phyloP scores from a whole-genome alignment of 2,888 invertebrate genomes.

The Teinopalpus imperialis region DNA sequence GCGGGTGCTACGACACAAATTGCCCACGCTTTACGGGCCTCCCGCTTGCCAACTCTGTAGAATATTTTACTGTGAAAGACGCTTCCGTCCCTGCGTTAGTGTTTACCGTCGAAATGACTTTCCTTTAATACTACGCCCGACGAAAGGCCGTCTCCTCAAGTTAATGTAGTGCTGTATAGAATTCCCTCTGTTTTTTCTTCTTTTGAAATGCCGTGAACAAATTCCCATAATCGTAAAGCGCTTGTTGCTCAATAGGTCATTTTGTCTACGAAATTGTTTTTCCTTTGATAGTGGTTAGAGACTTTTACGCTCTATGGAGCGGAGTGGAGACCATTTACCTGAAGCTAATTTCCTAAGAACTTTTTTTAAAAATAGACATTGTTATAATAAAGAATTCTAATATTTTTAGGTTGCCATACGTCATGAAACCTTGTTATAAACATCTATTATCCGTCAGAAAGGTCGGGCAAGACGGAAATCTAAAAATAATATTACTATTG shows the following conservation, averaged over 20 bases:
- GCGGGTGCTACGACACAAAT: slow-evolving; percentile 69
- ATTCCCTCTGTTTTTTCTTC: slow-evolving; percentile 17
- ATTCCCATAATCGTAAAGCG: slow-evolving; percentile 44
- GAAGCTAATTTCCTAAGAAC: too few relatives aligned
- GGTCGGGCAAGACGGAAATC: slow-evolving; percentile 30
- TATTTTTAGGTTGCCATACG: not conserved
- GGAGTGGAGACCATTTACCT: too few relatives aligned
- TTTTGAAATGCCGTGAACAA: slow-evolving; percentile 37
- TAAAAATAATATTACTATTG: slow-evolving; percentile 46
- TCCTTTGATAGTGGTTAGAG: slow-evolving; percentile 1
- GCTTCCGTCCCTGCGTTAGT: slow-evolving; percentile 71
- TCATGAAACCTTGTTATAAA: slow-evolving; percentile 12
- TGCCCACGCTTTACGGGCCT: slow-evolving; percentile 66
- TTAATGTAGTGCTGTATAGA: slow-evolving; percentile 5
- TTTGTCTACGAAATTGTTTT: slow-evolving; percentile 38
- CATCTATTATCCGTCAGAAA: slow-evolving; percentile 21
- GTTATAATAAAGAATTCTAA: not conserved
- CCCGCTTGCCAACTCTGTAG: slow-evolving; percentile 65
- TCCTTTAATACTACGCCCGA: slow-evolving; percentile 51
- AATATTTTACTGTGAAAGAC: slow-evolving; percentile 65
- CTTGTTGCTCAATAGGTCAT: slow-evolving; percentile 44
- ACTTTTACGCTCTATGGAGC: slow-evolving; percentile 4
- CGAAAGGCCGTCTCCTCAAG: slow-evolving; percentile 13
- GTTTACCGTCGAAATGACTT: slow-evolving; percentile 74
- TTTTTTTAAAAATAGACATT: too few relatives aligned